Evolutionary conservation across 1,140 invertebrate genomes (phyloP), one percentile per base, ranked within the genome.

Genomic region (Streblospio benedicti): DNA sequence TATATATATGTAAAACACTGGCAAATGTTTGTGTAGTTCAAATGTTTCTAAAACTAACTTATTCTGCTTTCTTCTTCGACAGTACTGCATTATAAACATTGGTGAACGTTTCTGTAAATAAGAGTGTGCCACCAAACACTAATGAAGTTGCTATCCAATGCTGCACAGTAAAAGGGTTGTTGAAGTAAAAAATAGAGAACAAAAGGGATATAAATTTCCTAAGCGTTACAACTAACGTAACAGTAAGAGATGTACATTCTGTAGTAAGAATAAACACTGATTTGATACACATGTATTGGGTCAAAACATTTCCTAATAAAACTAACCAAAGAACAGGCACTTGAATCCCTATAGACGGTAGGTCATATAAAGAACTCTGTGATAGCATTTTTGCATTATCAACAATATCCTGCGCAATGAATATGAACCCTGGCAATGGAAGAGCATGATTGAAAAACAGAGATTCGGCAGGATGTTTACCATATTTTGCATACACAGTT

Each of bases 111-210:
- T 75, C 75, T 27, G 89, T 87, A 71, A 97, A 98, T 56, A 97
- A 84, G 18, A 96, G 73, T 9, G 94, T 98, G 4, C 96, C 95
- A 27, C 85, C 72, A 76, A 99, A 99, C 0, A 99, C 94, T 33
- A 94, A 76, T 4, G 85, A 58, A 0, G 95, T 93, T 25, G 94
- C 95, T 45, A 91, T 70, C 93, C 95, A 98, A 74, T 99, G 95
- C 45, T 83, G 83, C 0, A 86, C 2, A 0, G 93, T 97, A 71
- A 99, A 99, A 2, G 88, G 85, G 81, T 99, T 98, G 61, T 86
- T 80, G 74, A 99, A 99, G 73, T 96, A 98, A 35, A 93, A 70
- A 68, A 99, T 96, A 1, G 95, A 98, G 71, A 99, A 88, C 18
- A 99, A 76, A 38, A 99, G 79, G 14, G 93, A 96, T 4, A 92